Evolutionary conservation across 2,797 vertebrate genomes (phyloP), one percentile per base, ranked within the genome.

Genomic region (Myotis vivesi): DNA sequence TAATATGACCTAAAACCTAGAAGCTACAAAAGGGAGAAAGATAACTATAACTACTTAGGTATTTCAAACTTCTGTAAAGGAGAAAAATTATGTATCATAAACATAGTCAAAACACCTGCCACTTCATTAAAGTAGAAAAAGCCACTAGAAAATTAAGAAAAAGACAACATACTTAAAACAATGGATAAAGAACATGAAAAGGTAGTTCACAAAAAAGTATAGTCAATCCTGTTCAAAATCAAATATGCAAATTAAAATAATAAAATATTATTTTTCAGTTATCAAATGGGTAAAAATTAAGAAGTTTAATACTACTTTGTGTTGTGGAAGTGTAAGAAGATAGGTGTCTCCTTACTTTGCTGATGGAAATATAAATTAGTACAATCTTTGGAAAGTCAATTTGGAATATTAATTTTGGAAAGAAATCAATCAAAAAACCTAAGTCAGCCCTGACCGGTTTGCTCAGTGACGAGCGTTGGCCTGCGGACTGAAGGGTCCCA

Each of bases 91-190:
- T 59, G 1, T 64, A 79, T 69, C 36, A 83, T 33, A 83, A 76
- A 71, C 23, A 77, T 87, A 89, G 44, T 95, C 13, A 57, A 80
- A 92, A 87, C 59, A 87, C 30, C 1, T 30, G 44, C 12, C 15
- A 86, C 55, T 41, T 85, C 80, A 72, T 71, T 66, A 89, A 85
- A 93, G 91, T 33, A 85, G 51, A 84, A 90, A 92, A 38, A 87
- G 11, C 0, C 19, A 53, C n/a, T 38, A 83, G 25, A 91, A 90
- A 93, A 91, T 46, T 41, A 38, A 49, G 41, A 66, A 66, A 80
- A 92, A 71, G 28, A 80, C 22, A 73, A 82, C 46, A 64, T 28
- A 81, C 16, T 89, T 22, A 51, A 89, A 93, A 85, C 59, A 68
- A 46, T 9, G 8, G 28, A 30, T 38, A 77, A 94, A 89, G 22